Evolutionary conservation across 1,140 invertebrate species (phyloP).

Genomic region (Probaryconus sp.): DNA sequence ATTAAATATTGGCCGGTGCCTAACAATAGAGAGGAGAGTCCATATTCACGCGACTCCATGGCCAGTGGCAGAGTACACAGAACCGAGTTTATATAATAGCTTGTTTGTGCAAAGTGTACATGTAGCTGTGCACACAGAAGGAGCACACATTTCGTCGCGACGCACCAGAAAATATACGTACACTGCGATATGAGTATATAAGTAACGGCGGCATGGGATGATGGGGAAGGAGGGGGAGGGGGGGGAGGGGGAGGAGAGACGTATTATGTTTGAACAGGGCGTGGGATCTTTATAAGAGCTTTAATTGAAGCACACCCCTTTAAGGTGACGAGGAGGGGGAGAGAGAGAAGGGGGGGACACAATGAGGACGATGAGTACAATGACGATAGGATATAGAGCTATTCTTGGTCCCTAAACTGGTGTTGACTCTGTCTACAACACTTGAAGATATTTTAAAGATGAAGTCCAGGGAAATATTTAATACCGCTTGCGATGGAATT

Average conservation of each 20-base stretch:
- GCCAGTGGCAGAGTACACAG: slow-evolving; percentile 24
- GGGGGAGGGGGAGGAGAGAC: no score
- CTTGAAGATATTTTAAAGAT: no score
- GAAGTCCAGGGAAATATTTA: no score
- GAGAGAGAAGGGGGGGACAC: no score
- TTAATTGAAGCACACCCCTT: slow-evolving; percentile 72
- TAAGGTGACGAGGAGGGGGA: slow-evolving; percentile 63
- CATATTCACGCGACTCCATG: slow-evolving; percentile 26
- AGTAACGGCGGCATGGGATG: slow-evolving; percentile 42
- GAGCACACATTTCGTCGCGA: slow-evolving; percentile 29
- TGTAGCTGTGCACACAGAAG: slow-evolving; percentile 43
- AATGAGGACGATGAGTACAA: slow-evolving; percentile 38
- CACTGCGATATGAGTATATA: slow-evolving; percentile 43
- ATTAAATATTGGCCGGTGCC: slow-evolving; percentile 28
- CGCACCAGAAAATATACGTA: slow-evolving; percentile 39
- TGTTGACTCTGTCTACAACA: slow-evolving; percentile 66
- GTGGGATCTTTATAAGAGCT: slow-evolving; percentile 70
- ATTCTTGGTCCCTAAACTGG: slow-evolving; percentile 68
- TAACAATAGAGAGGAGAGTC: slow-evolving; percentile 4
- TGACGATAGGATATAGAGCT: slow-evolving; percentile 63
- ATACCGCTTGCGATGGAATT: no score
- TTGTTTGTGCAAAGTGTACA: slow-evolving; percentile 34
- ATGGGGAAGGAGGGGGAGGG: no score
- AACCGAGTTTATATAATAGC: slow-evolving; percentile 28
- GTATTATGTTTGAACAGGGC: slow-evolving; percentile 73